Evolutionary conservation across 1,140 invertebrate species (phyloP).

Genomic region (Drosophila chauvacae): DNA sequence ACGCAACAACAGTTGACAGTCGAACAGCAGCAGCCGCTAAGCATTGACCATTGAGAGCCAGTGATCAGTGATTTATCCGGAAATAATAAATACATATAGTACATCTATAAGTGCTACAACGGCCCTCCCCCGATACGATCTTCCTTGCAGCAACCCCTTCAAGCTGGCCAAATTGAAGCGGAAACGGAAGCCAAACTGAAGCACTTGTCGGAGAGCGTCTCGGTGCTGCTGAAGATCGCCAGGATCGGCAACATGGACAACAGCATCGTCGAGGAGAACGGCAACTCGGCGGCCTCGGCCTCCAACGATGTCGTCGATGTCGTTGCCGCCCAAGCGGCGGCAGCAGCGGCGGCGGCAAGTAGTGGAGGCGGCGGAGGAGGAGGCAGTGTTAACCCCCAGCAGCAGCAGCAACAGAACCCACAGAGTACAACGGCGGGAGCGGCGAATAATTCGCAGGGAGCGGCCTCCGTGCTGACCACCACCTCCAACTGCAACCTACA

Average conservation of each 20-base stretch:
- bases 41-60: constrained; percentile 1
- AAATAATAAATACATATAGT: neutral
- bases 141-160: constrained; percentile 53
- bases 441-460: constrained; percentile 58
- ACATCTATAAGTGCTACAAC: neutral
- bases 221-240: constrained; percentile 85
- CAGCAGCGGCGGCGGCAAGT: constrained; percentile 42
- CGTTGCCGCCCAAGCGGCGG: constrained; percentile 84
- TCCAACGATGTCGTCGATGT: constrained; percentile 84
- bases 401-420: constrained; percentile 65
- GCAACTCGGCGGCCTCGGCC: constrained; percentile 85
- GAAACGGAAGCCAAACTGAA: constrained; percentile 83
- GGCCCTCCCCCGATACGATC: neutral
- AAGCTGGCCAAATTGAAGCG: constrained; percentile 81
- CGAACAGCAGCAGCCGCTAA: constrained; percentile 7
- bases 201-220: constrained; percentile 83
- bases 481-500: constrained; percentile 77
- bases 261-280: constrained; percentile 95
- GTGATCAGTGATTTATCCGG: constrained; percentile 10
- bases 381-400: constrained; percentile 43
- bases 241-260: constrained; percentile 91
- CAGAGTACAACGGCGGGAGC: constrained; percentile 72
- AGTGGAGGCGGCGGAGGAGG: constrained; percentile 53
- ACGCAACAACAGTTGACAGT: constrained; percentile 29
- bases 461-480: constrained; percentile 76